Evolutionary conservation across 2,888 invertebrate genomes (phyloP), one percentile per base, ranked within the genome.

Genomic region (Neria commutata): DNA sequence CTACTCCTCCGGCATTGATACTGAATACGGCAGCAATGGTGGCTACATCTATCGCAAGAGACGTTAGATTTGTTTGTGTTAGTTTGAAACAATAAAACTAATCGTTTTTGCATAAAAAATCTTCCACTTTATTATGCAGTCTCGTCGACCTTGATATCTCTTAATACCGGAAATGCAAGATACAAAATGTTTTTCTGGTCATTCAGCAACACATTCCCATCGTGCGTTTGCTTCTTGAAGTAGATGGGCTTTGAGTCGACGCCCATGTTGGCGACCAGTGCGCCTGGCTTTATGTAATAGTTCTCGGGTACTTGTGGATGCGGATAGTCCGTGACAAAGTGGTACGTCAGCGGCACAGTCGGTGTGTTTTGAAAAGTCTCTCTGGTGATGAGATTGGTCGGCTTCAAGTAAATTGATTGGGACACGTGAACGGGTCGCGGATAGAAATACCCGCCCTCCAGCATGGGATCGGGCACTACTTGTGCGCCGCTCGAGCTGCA

Each of bases 11-110:
- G 72, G 72, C 52, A 54, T 72, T 23, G 76, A 67, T 26, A 78
- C 78, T 54, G 62, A 63, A 37, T 79, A 79, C 61, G 77, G 73
- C 25, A 64, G 72, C 62, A 75, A 77, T 57, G 80, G 79, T n/a
- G 79, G 79, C 53, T 79, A 79, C 34, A 71, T 80, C 51, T 79
- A 79, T 63, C 60, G 64, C 47, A 68, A 33, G 54, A 63, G 54
- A 25, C 61, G 55, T 47, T 67, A 64, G 57, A 45, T 10, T n/a
- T 34, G n/a, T 3, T n/a, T 46, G 52, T 46, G 40, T 37, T 8
- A 19, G 10, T 8, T 10, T 8, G 14, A 33, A 33, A 14, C 8
- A 14, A 33, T 33, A 10, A 8, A 14, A 14, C 8, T 10, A 33
- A 8, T 33, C 8, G 14, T 33, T 33, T 42, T 42, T 16, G 16